Conservation (phyloP, 2,888 invertebrate species). For the Thalpophila matura region DNA sequence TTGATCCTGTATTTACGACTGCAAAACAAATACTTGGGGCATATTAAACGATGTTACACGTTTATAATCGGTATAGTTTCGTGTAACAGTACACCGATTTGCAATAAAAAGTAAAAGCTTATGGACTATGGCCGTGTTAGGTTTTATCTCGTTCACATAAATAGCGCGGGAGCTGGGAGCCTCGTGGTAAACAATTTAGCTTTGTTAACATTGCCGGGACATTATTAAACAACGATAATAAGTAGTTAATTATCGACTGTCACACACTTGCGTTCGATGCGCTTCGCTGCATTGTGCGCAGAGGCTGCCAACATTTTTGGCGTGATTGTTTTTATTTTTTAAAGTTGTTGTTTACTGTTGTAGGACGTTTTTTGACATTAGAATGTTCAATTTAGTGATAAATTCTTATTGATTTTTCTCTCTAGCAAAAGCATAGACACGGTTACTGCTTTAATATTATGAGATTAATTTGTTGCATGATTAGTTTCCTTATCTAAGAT, state of each 20-base stretch:
- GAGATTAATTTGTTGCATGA: too few relatives aligned
- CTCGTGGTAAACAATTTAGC: constrained; percentile 75
- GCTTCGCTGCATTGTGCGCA: constrained; percentile 52
- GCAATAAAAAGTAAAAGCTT: constrained; percentile 79
- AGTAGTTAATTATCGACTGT: constrained; percentile 84
- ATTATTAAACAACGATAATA: constrained; percentile 82
- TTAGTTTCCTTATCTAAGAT: too few relatives aligned
- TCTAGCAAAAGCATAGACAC: too few relatives aligned
- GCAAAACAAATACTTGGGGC: constrained; percentile 56
- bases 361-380: too few relatives aligned
- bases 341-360: not conserved
- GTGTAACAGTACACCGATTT: constrained; percentile 75
- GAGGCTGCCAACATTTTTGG: constrained; percentile 66
- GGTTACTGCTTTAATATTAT: too few relatives aligned
- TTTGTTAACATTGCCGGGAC: constrained; percentile 81
- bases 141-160: constrained; percentile 80
- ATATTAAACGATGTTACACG: constrained; percentile 61
- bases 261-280: constrained; percentile 71
- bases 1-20: constrained; percentile 55
- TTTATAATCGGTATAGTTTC: constrained; percentile 73
- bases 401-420: too few relatives aligned
- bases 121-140: constrained; percentile 74
- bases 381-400: too few relatives aligned
- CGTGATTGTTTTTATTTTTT: constrained; percentile 13
- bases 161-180: constrained; percentile 72